Evolutionary conservation across 2,797 vertebrate genomes (phyloP).

Genomic region (Squalus acanthias): DNA sequence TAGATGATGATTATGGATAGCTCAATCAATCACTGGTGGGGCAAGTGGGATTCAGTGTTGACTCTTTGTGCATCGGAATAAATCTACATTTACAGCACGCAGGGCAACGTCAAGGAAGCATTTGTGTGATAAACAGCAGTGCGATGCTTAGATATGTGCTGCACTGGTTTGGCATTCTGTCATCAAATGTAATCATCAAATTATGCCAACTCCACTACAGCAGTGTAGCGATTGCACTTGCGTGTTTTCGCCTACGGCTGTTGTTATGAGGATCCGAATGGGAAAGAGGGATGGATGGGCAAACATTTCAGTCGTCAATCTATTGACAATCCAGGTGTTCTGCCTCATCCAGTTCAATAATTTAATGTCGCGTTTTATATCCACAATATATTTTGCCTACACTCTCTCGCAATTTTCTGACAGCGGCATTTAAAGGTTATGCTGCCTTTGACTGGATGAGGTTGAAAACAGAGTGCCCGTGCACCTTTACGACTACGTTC

Average conservation of each 20-base stretch:
- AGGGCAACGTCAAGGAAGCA: not conserved
- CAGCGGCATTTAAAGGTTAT: slow-evolving; percentile 18
- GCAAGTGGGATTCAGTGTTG: not conserved
- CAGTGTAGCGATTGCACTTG: not conserved
- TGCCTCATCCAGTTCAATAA: not conserved
- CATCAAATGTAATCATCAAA: not conserved
- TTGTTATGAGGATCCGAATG: not conserved
- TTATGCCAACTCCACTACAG: not conserved
- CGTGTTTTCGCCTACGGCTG: not conserved
- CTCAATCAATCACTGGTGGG: not conserved
- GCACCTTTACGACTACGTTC: not conserved
- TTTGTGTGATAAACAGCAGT: slow-evolving; percentile 23
- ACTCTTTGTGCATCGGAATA: not conserved
- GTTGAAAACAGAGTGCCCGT: not conserved
- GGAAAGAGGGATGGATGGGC: not conserved
- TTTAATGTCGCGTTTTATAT: slow-evolving; percentile 2
- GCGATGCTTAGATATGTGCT: not conserved
- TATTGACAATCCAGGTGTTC: not conserved
- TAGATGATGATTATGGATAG: slow-evolving; percentile 15
- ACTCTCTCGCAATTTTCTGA: not conserved
- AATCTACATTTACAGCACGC: slow-evolving; percentile 1
- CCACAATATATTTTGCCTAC: not conserved
- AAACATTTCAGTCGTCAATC: slow-evolving; percentile 1
- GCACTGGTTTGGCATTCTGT: not conserved
- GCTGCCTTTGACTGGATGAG: not conserved